phyloP scores from a whole-genome alignment of 2,113 vertebrate species.

The Hemiscyllium ocellatum region DNA sequence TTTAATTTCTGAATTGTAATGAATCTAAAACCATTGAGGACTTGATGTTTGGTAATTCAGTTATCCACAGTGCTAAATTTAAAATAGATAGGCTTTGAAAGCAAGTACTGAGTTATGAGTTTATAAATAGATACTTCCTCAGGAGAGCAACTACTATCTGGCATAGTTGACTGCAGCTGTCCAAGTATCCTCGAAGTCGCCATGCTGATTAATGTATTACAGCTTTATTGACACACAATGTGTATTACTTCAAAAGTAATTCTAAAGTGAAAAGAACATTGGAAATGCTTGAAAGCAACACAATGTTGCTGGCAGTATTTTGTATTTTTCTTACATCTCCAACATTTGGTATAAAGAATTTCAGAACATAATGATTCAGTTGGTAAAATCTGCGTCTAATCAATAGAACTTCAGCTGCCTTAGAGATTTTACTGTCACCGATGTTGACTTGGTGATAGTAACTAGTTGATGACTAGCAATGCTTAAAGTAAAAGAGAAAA shows the following conservation, averaged over 20 bases:
- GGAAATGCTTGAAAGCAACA: not conserved
- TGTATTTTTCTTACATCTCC: not conserved
- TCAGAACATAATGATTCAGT: not conserved
- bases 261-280: not conserved
- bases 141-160: not conserved
- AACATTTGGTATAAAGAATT: not conserved
- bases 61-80: not conserved
- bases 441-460: not conserved
- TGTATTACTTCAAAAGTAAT: not conserved
- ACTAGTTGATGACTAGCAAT: not conserved
- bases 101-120: not conserved
- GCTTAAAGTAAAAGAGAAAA: not conserved
- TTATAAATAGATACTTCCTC: constrained; percentile 13
- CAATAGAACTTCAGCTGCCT: not conserved
- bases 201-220: not conserved
- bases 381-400: not conserved
- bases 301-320: not conserved
- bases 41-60: not conserved
- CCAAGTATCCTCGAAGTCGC: not conserved
- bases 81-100: not conserved
- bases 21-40: not conserved
- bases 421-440: not conserved
- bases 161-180: not conserved
- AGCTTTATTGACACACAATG: not conserved
- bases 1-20: constrained; percentile 9